Conservation (phyloP, 1,140 invertebrate species). For the Pristionchus pacificus region DNA sequence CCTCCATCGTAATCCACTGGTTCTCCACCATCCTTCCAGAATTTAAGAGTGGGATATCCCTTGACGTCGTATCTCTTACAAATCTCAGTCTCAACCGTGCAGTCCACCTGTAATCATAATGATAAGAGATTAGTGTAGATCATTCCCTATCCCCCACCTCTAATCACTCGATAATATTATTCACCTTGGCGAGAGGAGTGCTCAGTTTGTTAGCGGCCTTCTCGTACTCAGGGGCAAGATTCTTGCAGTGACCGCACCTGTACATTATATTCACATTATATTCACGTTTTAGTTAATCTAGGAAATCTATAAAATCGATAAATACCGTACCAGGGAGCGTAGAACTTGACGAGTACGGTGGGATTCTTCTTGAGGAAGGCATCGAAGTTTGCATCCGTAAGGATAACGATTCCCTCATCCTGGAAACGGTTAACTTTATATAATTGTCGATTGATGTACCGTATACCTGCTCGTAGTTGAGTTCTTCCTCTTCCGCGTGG, state of each 20-base stretch:
- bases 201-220: constrained; percentile 80
- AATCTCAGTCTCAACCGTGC: constrained; percentile 51
- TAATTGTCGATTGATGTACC: neutral
- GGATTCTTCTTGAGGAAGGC: constrained; percentile 39
- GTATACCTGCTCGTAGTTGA: constrained; percentile 29
- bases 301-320: neutral
- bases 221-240: constrained; percentile 86
- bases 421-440: neutral
- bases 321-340: constrained; percentile 37
- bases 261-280: constrained; percentile 11
- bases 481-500: constrained; percentile 26
- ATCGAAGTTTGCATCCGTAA: constrained; percentile 41
- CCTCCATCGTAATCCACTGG: constrained; percentile 54
- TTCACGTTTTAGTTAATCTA: neutral
- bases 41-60: constrained; percentile 58
- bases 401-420: constrained; percentile 39
- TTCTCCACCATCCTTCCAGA: constrained; percentile 50
- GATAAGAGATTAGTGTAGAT: neutral
- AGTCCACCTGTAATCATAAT: constrained; percentile 45
- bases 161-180: neutral
- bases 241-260: constrained; percentile 55
- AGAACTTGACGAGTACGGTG: constrained; percentile 35
- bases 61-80: constrained; percentile 52
- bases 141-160: neutral
- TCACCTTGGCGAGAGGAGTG: constrained; percentile 70